Base-by-base conservation (phyloP, 2,113 vertebrate genomes). In the Apteryx mantelli region DNA sequence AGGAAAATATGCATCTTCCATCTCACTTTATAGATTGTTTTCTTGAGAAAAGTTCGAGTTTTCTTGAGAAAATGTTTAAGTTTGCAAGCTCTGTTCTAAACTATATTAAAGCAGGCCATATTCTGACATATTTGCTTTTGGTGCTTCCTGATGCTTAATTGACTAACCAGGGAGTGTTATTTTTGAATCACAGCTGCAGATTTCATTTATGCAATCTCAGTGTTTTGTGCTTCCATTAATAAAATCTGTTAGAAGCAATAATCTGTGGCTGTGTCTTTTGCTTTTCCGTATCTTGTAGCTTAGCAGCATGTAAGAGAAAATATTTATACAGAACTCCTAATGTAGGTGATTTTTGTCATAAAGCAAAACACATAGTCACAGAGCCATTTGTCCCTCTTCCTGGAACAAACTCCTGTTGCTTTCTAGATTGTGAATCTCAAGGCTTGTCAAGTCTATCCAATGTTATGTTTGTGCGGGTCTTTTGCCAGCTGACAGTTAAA, bases 201-300 rank as follows among this genome's bases (percentile, higher is more conserved):
- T 85, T 61, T 79, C 38, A 70, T 83, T 93, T 88, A 93, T 40
- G 58, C 84, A 85, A 30, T 53, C 44, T 68, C 70, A 61, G 20
- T 85, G 56, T 19, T 97, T 96, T 80, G 68, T 9, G 46, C 63
- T 69, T 85, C 53, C 66, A 48, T 66, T 85, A 94, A 82, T 66
- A 87, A 91, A 95, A 82, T 82, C 70, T 89, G n/a, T 95, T 85
- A 80, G 63, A 92, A 92, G 58, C 30, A 79, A 74, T 91, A 84
- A 95, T 69, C 68, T 89, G 71, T 84, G 82, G 53, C 58, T 69
- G 66, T 91, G 42, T 68, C 82, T 95, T 85, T 79, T 46, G 17
- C 66, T 97, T 74, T 86, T 81, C 63, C 42, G 56, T 60, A 81
- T 81, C 32, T 81, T 93, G 32, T 34, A 95, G 71, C 74, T 77